phyloP scores from a whole-genome alignment of 2,888 invertebrate species.

The Rhyacophila evoluta region DNA sequence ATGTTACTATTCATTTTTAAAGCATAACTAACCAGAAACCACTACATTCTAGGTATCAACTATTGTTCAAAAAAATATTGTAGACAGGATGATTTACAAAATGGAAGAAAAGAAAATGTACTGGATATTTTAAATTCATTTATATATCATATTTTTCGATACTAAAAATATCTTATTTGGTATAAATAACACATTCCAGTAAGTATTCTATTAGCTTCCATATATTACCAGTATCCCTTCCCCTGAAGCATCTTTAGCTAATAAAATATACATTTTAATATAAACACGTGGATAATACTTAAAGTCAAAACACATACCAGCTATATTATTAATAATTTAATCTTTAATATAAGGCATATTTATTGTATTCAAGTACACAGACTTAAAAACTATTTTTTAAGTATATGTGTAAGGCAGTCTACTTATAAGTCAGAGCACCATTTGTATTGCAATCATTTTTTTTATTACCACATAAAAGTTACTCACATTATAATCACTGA shows the following conservation, averaged over 20 bases:
- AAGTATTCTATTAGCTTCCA: neutral
- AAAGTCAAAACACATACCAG: neutral
- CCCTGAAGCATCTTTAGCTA: neutral
- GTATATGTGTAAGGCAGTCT: neutral
- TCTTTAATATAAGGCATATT: constrained; percentile 6
- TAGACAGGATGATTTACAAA: too few relatives aligned
- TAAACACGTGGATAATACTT: neutral
- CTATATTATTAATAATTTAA: constrained; percentile 5
- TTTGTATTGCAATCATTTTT: neutral
- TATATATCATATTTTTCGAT: too few relatives aligned
- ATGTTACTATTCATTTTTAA: too few relatives aligned
- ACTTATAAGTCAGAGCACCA: too few relatives aligned
- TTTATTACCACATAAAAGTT: neutral
- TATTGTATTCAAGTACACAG: neutral
- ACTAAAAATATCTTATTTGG: neutral
- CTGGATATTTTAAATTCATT: too few relatives aligned
- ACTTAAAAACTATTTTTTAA: neutral
- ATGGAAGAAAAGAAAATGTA: too few relatives aligned
- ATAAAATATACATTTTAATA: neutral
- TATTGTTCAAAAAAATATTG: too few relatives aligned
- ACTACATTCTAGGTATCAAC: too few relatives aligned
- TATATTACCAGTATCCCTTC: constrained; percentile 5
- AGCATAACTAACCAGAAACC: too few relatives aligned
- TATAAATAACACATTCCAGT: neutral
- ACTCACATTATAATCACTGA: neutral